These are phyloP conservation scores for Nematopogon swammerdamellus DNA, from an alignment of 2,888 invertebrate species.

Conservation along the genomic window DNA sequence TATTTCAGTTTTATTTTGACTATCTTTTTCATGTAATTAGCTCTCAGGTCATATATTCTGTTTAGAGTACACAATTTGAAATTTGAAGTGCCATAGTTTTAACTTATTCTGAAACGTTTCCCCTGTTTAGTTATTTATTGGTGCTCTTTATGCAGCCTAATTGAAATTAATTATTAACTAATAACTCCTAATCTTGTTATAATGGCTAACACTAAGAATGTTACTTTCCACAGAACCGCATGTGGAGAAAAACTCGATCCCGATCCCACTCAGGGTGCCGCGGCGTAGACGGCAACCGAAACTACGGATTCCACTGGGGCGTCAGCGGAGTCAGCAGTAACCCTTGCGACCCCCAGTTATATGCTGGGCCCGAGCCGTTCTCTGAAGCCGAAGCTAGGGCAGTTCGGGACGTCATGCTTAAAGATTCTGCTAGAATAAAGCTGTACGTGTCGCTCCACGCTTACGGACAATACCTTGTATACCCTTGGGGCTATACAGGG, in stretches of 20 bases:
- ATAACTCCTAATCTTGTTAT: no score
- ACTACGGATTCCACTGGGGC: conserved; percentile 68
- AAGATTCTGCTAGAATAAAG: conserved; percentile 47
- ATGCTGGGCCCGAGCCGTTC: conserved; percentile 56
- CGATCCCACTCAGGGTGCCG: conserved; percentile 30
- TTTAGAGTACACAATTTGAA: no score
- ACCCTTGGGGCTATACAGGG: conserved; percentile 62
- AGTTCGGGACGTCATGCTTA: conserved; percentile 51
- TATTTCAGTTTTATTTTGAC: no score
- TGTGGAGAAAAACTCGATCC: conserved; percentile 65
- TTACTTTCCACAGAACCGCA: conserved; percentile 48
- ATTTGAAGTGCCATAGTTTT: no score
- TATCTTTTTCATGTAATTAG: no score
- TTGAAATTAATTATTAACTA: no score
- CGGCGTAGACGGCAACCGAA: conserved; percentile 69
- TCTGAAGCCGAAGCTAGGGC: conserved; percentile 60
- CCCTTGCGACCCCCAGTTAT: conserved; percentile 57
- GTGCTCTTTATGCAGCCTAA: no score
- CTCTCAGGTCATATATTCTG: no score
- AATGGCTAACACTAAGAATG: no score
- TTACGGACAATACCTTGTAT: conserved; percentile 61
- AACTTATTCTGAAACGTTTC: no score
- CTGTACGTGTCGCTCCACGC: conserved; percentile 68
- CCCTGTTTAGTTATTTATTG: no score
- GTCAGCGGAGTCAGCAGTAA: conserved; percentile 60